Base-by-base conservation (phyloP, 2,888 invertebrate genomes). In the Oxystoma pomonae region DNA sequence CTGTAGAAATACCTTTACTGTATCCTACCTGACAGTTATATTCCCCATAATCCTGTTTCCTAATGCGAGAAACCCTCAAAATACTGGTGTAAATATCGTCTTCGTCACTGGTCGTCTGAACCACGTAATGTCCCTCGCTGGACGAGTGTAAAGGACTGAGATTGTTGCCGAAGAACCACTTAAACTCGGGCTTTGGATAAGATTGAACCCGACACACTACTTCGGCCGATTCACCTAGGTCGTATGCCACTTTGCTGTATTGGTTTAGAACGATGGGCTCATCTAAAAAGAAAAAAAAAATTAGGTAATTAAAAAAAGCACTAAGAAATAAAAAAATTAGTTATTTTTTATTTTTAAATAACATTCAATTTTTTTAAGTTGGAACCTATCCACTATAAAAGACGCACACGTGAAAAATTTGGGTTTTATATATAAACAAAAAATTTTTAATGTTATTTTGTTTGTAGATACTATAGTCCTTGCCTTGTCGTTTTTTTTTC, bases 151-250 rank as follows among this genome's bases (percentile, higher is more conserved):
- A 78, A 0, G 91, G 88, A 0, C 90, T 87, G 0, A 86, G 83
- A 77, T 91, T 90, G 3, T 88, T 87, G 49, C 90, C 90, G 74
- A 88, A 93, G 74, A 87, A 91, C 96, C 96, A 96, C 74, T 94
- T 93, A 80, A 96, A 94, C 76, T 93, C 93, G 0, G 96, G 95
- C 73, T 92, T 91, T 0, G 96, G 96, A 79, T 93, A 96, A 0
- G 96, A 94, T 76, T 94, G 92, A 16, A 96, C 94, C 75, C 90
- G 88, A 79, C 96, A 96, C 0, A 90, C 86, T 20, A 96, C 91
- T 78, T 92, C 90, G 0, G 95, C 95, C 0, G 89, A 89, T 79
- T 95, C 94, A 65, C 88, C 84, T 3, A 91, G 80, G 76, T 94
- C 94, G 75, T 89, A 94, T 0, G 96, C 96, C 0, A 95, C 95